Conservation (phyloP, 2,888 invertebrate genomes). For the Lamproptera curius region DNA sequence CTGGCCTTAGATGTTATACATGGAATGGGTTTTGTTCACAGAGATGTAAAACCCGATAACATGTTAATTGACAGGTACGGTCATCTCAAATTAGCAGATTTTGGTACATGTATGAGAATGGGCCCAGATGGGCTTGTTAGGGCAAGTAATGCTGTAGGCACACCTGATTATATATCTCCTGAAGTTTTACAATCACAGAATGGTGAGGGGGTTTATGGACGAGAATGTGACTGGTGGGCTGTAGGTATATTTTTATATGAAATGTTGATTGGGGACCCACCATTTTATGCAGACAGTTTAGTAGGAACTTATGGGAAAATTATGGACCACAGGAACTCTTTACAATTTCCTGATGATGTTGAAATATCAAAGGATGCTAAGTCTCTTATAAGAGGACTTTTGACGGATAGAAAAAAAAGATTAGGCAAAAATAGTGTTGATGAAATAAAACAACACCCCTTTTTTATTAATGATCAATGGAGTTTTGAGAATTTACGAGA, state of each 20-base stretch:
- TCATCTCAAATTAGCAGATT: slow-evolving; percentile 98
- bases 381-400: slow-evolving; percentile 93
- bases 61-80: slow-evolving; percentile 97
- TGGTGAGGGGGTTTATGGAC: slow-evolving; percentile 95
- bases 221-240: slow-evolving; percentile 99
- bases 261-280: slow-evolving; percentile 99
- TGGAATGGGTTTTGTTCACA: slow-evolving; percentile 96
- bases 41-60: slow-evolving; percentile 99
- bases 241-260: slow-evolving; percentile 99
- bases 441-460: slow-evolving; percentile 96
- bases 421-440: slow-evolving; percentile 95
- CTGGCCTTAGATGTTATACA: slow-evolving; percentile 98
- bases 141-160: slow-evolving; percentile 98
- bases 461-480: slow-evolving; percentile 98
- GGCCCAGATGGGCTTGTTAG: slow-evolving; percentile 95
- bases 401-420: slow-evolving; percentile 93
- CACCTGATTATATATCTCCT: slow-evolving; percentile 99
- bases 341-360: slow-evolving; percentile 96
- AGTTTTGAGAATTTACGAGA: slow-evolving; percentile 97
- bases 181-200: slow-evolving; percentile 99
- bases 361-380: slow-evolving; percentile 94
- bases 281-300: slow-evolving; percentile 98
- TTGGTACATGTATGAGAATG: slow-evolving; percentile 99
- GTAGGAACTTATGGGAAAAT: slow-evolving; percentile 99
- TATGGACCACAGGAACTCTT: slow-evolving; percentile 98